Evolutionary conservation across 2,888 invertebrate genomes (phyloP), one percentile per base, ranked within the genome.

Genomic region (Piscicola geometra): DNA sequence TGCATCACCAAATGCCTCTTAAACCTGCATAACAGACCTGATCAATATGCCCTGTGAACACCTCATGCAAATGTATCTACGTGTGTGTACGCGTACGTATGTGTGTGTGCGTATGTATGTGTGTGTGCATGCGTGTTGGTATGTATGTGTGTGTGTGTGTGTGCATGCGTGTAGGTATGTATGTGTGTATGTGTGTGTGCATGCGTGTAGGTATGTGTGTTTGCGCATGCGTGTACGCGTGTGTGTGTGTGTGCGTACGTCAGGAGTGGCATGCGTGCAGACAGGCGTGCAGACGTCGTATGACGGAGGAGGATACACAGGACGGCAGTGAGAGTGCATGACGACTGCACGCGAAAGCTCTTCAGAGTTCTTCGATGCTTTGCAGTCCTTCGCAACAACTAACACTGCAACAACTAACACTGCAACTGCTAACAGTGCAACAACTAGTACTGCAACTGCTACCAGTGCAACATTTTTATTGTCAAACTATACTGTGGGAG

Each of bases 61-160:
- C 12, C 64, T 25, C n/a, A 9, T 12, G 25, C 25, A n/a, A 15
- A n/a, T 25, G 30, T 25, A 12, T 64, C 30, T 30, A 32, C 32
- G 18, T 67, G 67, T 67, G 35, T 67, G 67, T 67, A 9, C 32
- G 33, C 32, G 35, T 67, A n/a, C 32, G 35, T 67, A 32, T 67
- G 18, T 67, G 28, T 67, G 18, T 67, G 33, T 67, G 35, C n/a
- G 28, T 67, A n/a, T 67, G 33, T 67, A n/a, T 67, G 33, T 67
- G 35, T 67, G 33, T 32, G 35, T 67, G 67, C 32, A 30, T 67
- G 28, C 32, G 35, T 67, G 67, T 67, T 5, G 3, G 33, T 67
- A 30, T 67, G 67, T 67, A 30, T 32, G 67, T 67, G 35, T 67
- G 33, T 67, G 18, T 67, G 67, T 67, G 35, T 67, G 67, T 67